These are phyloP conservation scores for Anoplophora glabripennis DNA, from an alignment of 1,140 invertebrate species.

Conservation along the genomic window DNA sequence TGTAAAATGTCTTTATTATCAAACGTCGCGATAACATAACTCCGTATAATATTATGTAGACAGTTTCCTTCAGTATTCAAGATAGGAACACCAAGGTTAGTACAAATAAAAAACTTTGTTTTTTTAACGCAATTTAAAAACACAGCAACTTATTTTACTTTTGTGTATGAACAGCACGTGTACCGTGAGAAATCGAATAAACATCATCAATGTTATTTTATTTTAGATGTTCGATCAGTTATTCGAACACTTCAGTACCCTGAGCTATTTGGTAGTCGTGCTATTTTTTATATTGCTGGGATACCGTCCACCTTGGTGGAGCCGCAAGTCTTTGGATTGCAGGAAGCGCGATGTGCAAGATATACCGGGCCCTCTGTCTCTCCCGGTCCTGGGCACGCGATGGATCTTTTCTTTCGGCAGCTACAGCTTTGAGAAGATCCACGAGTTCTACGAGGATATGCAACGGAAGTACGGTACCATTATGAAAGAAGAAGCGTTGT, in stretches of 20 bases:
- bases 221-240: slow-evolving; percentile 26
- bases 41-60: neutral
- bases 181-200: slow-evolving; percentile 1
- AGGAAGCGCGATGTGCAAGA: slow-evolving; percentile 15
- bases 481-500: slow-evolving; percentile 72
- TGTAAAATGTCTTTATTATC: neutral
- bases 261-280: slow-evolving; percentile 17
- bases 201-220: neutral
- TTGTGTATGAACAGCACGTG: neutral
- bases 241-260: slow-evolving; percentile 18
- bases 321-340: slow-evolving; percentile 20
- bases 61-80: neutral
- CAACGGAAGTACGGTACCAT: slow-evolving; percentile 70
- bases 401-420: slow-evolving; percentile 70
- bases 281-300: slow-evolving; percentile 33
- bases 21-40: neutral
- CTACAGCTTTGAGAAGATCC: slow-evolving; percentile 71
- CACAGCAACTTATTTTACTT: neutral
- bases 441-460: slow-evolving; percentile 75
- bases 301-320: slow-evolving; percentile 33
- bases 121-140: neutral
- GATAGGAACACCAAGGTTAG: slow-evolving; percentile 18
- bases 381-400: slow-evolving; percentile 76
- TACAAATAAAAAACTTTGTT: slow-evolving; percentile 12
- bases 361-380: slow-evolving; percentile 70